Base-by-base conservation (phyloP, 2,113 vertebrate genomes). In the Oostethus manadensis region DNA sequence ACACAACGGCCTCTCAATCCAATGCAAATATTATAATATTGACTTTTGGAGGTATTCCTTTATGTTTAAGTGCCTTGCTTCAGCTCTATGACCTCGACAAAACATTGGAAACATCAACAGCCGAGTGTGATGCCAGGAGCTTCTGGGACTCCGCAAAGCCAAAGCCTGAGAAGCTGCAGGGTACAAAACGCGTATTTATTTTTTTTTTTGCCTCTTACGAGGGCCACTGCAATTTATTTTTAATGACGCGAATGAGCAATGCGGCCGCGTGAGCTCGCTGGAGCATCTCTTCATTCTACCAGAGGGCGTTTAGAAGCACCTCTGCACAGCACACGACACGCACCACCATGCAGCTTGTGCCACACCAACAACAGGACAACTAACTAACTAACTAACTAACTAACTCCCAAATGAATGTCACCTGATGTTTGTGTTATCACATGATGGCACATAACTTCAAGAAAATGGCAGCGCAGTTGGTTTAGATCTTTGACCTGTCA, bases 141-240 rank as follows among this genome's bases (percentile, higher is more conserved):
- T 18, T 50, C 17, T 48, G 18, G 46, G 48, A 50, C 18, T 21
- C 18, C 3, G 6, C 38, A 23, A 16, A 14, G 15, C 8, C 10
- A 57, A 58, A 58, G 38, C 21, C 4, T 9, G 21, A 58, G 21
- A 61, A 69, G 63, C 71, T 18, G 7, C 3, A 0, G 60, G 74
- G 64, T 51, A 59, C 60, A 60, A 70, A n/a, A 60, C 51, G 6
- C 18, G 45, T 35, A n/a, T 62, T 58, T 68, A 14, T 15, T 44
- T 51, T 56, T 50, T 66, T 48, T 68, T 71, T 66, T 62, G 70
- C 35, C 55, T 63, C 35, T 55, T 42, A 14, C 63, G 72, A 68
- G 75, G 57, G 77, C 58, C 57, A 59, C 50, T 33, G 66, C 62
- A 58, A 70, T 81, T 79, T 73, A 74, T 79, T 82, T 73, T 72